A percentile compares a stretch with the other conserved stretches of the same genome.
phyloP scores from a whole-genome alignment of 2,888 invertebrate species.

The Phyto melanocephala region DNA sequence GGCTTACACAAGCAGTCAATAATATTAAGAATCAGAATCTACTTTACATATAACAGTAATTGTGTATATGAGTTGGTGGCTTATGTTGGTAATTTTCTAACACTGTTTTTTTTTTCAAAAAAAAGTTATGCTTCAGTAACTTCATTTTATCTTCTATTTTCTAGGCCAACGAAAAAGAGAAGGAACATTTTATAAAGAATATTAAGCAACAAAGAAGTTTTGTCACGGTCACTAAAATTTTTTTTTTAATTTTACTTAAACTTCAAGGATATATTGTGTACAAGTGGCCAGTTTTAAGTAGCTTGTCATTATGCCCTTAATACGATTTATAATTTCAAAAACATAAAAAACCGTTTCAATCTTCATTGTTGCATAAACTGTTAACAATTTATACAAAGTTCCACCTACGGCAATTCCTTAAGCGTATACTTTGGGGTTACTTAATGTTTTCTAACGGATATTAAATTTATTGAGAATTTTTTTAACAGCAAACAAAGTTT shows the following conservation, averaged over 20 bases:
- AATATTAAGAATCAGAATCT: neutral
- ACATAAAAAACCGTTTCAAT: slow-evolving; percentile 74
- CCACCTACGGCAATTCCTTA: slow-evolving; percentile 60
- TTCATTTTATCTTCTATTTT: slow-evolving; percentile 12
- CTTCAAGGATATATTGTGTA: neutral
- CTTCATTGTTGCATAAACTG: slow-evolving; percentile 65
- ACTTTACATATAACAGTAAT: neutral
- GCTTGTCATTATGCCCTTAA: slow-evolving; percentile 34
- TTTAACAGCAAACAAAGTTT: neutral
- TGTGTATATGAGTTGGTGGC: neutral
- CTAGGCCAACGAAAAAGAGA: neutral
- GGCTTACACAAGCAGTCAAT: neutral
- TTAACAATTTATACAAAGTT: slow-evolving; percentile 2
- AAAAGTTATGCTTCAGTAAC: slow-evolving; percentile 49
- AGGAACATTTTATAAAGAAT: neutral
- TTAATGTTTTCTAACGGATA: neutral
- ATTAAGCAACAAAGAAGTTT: neutral
- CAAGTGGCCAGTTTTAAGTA: slow-evolving; percentile 3
- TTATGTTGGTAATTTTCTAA: neutral
- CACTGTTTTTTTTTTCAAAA: slow-evolving; percentile 24
- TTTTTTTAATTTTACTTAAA: slow-evolving; percentile 51
- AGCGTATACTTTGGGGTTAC: neutral
- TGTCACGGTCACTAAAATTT: no score
- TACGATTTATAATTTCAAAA: slow-evolving; percentile 71
- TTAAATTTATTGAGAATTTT: neutral